Evolutionary conservation across 2,797 vertebrate genomes (phyloP).

Genomic region (Mus spretus): DNA sequence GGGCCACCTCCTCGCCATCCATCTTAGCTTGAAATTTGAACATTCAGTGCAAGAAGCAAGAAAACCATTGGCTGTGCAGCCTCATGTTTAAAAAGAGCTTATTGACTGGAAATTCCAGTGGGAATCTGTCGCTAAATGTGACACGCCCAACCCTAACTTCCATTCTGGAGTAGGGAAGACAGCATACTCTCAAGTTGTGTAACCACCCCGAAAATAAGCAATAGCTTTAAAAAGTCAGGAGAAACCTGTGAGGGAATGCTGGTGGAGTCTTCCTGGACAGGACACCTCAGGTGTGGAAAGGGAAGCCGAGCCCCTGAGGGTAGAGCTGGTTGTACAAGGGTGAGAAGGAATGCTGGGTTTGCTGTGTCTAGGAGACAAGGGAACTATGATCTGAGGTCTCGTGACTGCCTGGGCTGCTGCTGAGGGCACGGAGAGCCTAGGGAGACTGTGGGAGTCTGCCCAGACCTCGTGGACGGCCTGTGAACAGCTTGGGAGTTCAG

Average conservation of each 20-base stretch:
- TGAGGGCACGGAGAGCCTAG: not conserved
- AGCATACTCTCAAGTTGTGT: slow-evolving; percentile 2
- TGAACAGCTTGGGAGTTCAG: not conserved
- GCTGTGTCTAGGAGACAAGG: not conserved
- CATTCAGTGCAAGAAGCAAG: not conserved
- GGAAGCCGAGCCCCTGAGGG: not conserved
- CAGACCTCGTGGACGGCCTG: not conserved
- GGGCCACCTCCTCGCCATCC: not conserved
- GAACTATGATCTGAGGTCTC: not conserved
- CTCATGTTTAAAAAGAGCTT: slow-evolving; percentile 22
- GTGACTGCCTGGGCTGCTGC: not conserved
- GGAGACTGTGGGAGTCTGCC: not conserved
- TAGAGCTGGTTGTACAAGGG: not conserved
- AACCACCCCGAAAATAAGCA: slow-evolving; percentile 20
- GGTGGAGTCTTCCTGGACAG: not conserved
- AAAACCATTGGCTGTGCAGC: not conserved
- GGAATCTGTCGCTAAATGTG: not conserved
- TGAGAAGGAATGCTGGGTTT: not conserved
- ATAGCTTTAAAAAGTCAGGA: not conserved
- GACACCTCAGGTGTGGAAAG: not conserved
- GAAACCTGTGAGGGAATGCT: not conserved
- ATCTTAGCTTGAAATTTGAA: not conserved
- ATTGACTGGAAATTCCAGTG: slow-evolving; percentile 34
- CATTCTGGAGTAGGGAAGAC: not conserved
- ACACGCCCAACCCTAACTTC: not conserved